A percentile compares a stretch with the other conserved stretches of the same genome.
Evolutionary conservation across 2,888 invertebrate genomes (phyloP).

Genomic region (Tetranychus piercei): DNA sequence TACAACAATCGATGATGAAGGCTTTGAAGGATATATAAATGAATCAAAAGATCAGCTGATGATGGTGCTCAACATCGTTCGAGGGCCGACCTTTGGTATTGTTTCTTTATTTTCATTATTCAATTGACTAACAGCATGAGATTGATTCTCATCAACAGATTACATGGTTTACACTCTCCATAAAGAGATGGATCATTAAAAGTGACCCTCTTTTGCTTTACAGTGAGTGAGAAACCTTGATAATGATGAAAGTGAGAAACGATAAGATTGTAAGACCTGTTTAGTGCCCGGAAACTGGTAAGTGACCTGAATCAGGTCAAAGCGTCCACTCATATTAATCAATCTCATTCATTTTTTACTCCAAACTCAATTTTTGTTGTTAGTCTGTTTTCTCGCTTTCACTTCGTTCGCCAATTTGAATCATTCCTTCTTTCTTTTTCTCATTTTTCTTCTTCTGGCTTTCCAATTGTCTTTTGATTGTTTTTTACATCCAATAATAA

Average conservation of each 20-base stretch:
- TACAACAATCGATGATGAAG: too few species aligned
- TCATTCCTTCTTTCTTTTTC: too few species aligned
- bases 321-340: background rate
- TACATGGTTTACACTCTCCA: background rate
- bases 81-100: too few species aligned
- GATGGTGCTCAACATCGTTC: too few species aligned
- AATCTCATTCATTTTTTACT: background rate
- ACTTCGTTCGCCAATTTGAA: too few species aligned
- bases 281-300: background rate
- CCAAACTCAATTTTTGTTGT: background rate
- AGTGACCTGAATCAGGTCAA: background rate
- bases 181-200: background rate
- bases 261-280: background rate
- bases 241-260: background rate
- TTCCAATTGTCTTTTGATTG: too few species aligned
- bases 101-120: too few species aligned
- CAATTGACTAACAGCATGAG: background rate
- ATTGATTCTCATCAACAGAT: background rate
- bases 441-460: too few species aligned
- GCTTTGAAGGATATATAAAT: too few species aligned
- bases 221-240: background rate
- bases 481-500: too few species aligned
- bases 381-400: too few species aligned
- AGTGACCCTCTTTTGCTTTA: constrained; percentile 1
- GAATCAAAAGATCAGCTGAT: too few species aligned